Percentiles rank a stretch among this genome's conserved stretches.
Evolutionary conservation across 2,113 vertebrate genomes (phyloP).

Genomic region (Macrotus californicus): DNA sequence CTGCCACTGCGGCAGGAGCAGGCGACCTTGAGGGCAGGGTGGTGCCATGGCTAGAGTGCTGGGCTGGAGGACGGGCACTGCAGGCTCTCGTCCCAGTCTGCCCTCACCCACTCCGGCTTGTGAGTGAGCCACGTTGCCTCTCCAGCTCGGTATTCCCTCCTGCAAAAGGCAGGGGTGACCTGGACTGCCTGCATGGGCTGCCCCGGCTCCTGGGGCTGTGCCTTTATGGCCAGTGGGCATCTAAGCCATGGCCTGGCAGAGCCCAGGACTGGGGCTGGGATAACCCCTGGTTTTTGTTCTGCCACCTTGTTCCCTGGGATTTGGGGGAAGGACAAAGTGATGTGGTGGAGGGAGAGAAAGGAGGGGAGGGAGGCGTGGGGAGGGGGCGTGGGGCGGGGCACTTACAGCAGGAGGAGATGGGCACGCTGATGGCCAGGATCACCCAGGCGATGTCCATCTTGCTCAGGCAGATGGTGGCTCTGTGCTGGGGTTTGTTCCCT

Average conservation of each 20-base stretch:
- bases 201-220: background rate
- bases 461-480: slow-evolving; percentile 91
- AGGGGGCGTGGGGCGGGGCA: slow-evolving; percentile 66
- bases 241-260: background rate
- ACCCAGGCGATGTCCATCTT: slow-evolving; percentile 98
- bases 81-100: background rate
- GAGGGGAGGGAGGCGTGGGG: fast-evolving
- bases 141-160: background rate
- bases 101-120: background rate
- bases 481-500: slow-evolving; percentile 83
- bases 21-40: background rate
- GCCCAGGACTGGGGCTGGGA: background rate
- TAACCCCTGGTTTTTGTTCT: background rate
- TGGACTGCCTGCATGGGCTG: background rate
- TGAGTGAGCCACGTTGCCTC: background rate
- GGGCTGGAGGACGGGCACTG: background rate
- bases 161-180: background rate
- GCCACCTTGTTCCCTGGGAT: background rate
- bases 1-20: fast-evolving
- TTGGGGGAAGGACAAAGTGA: background rate
- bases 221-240: background rate
- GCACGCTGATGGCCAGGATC: slow-evolving; percentile 94
- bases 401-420: slow-evolving; percentile 97
- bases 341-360: background rate
- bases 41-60: background rate